These are phyloP conservation scores for Episyrphus balteatus DNA, from an alignment of 1,140 invertebrate genomes.

Conservation along the genomic window DNA sequence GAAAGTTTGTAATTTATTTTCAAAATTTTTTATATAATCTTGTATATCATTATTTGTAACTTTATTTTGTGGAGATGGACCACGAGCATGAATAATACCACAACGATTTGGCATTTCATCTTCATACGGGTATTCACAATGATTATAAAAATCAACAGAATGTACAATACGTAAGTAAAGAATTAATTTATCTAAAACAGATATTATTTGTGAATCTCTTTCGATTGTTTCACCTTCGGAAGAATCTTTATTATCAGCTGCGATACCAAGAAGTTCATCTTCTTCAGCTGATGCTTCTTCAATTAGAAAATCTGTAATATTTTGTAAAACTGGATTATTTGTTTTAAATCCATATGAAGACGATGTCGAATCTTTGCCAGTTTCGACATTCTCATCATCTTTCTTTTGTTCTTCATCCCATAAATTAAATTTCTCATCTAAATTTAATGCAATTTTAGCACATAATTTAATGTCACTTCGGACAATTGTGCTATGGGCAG, in stretches of 20 bases:
- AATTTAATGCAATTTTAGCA: slow-evolving; percentile 88
- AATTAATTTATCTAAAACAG: slow-evolving; percentile 66
- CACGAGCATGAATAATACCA: slow-evolving; percentile 95
- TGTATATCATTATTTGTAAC: slow-evolving; percentile 56
- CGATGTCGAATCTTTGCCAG: slow-evolving; percentile 1
- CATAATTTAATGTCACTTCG: slow-evolving; percentile 86
- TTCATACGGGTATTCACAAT: slow-evolving; percentile 97
- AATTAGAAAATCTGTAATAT: slow-evolving; percentile 96
- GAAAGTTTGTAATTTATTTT: slow-evolving; percentile 82
- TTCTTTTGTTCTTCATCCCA: slow-evolving; percentile 50
- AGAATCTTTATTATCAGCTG: slow-evolving; percentile 43
- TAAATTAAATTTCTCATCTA: slow-evolving; percentile 73
- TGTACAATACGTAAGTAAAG: slow-evolving; percentile 94
- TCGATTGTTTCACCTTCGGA: slow-evolving; percentile 51
- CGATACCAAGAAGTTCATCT: slow-evolving; percentile 82
- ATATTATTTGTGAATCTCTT: slow-evolving; percentile 63
- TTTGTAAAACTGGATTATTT: slow-evolving; percentile 90
- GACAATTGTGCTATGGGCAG: slow-evolving; percentile 81
- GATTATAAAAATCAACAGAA: slow-evolving; percentile 98
- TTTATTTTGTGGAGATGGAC: slow-evolving; percentile 68
- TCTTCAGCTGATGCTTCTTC: slow-evolving; percentile 98
- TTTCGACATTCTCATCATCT: background rate
- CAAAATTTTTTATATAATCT: slow-evolving; percentile 69
- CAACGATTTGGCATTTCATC: slow-evolving; percentile 99
- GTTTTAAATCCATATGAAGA: slow-evolving; percentile 71